Conservation (phyloP, 2,888 invertebrate species). For the Epinotia ramella region DNA sequence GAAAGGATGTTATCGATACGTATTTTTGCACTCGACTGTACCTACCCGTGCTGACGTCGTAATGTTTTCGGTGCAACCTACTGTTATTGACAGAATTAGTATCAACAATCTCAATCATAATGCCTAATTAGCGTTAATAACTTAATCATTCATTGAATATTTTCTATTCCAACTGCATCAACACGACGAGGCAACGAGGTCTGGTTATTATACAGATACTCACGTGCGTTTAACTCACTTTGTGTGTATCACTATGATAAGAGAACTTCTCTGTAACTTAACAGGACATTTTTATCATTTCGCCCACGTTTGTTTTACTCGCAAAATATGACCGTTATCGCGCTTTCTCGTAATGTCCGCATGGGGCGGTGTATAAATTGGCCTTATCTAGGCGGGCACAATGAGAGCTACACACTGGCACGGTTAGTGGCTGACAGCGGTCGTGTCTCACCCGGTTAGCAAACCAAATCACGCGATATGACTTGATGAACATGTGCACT, state of each 20-base stretch:
- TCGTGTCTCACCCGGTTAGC: conserved; percentile 68
- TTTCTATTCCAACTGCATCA: no score
- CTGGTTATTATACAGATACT: no score
- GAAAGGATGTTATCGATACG: no score
- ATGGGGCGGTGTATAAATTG: conserved; percentile 52
- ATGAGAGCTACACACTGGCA: conserved; percentile 58
- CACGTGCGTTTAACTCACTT: background rate
- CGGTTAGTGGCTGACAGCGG: conserved; percentile 62
- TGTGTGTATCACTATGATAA: background rate
- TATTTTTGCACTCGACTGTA: no score
- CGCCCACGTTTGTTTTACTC: conserved; percentile 29
- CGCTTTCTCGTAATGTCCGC: conserved; percentile 51
- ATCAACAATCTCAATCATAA: no score
- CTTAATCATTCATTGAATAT: no score
- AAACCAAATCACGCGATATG: conserved; percentile 73
- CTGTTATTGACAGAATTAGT: no score
- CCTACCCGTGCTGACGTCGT: no score
- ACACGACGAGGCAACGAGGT: no score
- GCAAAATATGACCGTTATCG: conserved; percentile 49
- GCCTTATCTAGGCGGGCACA: conserved; percentile 62
- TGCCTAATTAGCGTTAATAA: no score
- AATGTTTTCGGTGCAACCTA: no score
- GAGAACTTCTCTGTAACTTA: background rate
- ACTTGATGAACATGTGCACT: conserved; percentile 47
- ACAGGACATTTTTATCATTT: conserved; percentile 29